Percentiles rank a stretch among this genome's conserved stretches.
Conservation (phyloP, 2,113 vertebrate species). For the Cynopterus brachyotis region DNA sequence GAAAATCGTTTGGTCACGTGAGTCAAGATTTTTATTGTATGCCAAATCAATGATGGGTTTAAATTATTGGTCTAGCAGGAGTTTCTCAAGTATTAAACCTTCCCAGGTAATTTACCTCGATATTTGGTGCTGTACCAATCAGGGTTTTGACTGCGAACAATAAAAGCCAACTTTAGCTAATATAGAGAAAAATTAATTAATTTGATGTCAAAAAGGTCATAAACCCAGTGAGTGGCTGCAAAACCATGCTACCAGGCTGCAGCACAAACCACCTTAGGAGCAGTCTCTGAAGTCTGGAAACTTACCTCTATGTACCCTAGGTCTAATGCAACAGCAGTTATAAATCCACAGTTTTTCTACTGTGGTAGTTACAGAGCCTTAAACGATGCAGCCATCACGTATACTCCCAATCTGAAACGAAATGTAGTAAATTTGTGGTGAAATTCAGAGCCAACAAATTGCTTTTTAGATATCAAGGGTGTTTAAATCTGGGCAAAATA, state of each 20-base stretch:
- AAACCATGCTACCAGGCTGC: not conserved
- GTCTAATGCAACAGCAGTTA: not conserved
- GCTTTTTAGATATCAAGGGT: not conserved
- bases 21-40: not conserved
- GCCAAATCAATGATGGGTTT: not conserved
- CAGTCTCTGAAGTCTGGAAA: not conserved
- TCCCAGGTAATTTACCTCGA: not conserved
- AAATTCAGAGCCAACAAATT: not conserved
- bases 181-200: not conserved
- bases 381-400: not conserved
- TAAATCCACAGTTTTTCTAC: not conserved
- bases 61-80: not conserved
- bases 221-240: not conserved
- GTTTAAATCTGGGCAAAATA: not conserved
- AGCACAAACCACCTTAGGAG: not conserved
- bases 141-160: not conserved
- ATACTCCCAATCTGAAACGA: not conserved
- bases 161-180: not conserved
- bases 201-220: not conserved
- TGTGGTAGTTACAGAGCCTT: not conserved
- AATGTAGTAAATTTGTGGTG: not conserved
- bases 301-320: accelerated
- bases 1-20: not conserved
- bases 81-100: not conserved
- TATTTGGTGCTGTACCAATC: not conserved